Conservation (phyloP, 2,888 invertebrate species). For the Diogma glabrata region DNA sequence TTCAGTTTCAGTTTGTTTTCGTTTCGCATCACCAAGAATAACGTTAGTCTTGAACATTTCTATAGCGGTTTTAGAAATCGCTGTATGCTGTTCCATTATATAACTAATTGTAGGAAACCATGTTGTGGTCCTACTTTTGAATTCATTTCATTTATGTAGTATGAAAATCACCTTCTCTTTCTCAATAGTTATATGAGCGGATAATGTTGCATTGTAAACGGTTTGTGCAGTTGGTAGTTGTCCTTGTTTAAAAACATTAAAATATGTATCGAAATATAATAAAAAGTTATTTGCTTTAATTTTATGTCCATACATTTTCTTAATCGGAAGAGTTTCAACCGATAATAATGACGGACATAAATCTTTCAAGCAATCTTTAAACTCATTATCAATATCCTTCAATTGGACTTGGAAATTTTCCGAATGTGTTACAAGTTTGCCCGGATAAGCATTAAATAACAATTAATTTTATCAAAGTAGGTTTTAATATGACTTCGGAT, state of each 20-base stretch:
- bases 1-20: background rate
- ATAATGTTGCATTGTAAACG: background rate
- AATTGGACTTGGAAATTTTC: conserved; percentile 9
- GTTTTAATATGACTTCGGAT: background rate
- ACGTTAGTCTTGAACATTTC: background rate
- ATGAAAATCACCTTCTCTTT: too few relatives aligned
- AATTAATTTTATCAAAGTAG: background rate
- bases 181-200: too few relatives aligned
- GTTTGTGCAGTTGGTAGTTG: background rate
- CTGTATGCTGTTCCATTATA: conserved; percentile 1
- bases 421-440: conserved; percentile 7
- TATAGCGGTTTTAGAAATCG: background rate
- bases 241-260: background rate
- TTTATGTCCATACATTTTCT: background rate
- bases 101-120: too few relatives aligned
- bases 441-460: conserved; percentile 13
- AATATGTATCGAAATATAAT: conserved; percentile 1
- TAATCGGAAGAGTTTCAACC: background rate
- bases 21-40: background rate
- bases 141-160: background rate
- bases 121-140: too few relatives aligned
- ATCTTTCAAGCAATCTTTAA: conserved; percentile 1
- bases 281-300: conserved; percentile 6
- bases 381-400: conserved; percentile 10
- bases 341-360: conserved; percentile 7